These are phyloP conservation scores for Eubucco bourcierii DNA, from an alignment of 2,113 vertebrate genomes.

Conservation along the genomic window DNA sequence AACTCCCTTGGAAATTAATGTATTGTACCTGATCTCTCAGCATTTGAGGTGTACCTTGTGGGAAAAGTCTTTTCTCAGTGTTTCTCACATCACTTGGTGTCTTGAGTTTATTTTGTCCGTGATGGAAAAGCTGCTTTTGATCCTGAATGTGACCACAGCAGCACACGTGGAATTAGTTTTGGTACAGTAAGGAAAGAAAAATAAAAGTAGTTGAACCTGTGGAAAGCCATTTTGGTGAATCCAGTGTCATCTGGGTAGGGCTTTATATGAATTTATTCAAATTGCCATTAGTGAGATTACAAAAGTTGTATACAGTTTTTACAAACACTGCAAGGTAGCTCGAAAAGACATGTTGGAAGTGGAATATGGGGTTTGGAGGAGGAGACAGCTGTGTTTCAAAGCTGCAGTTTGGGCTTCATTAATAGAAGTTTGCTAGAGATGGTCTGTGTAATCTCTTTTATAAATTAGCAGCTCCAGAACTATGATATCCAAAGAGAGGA, in stretches of 20 bases:
- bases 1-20: background rate
- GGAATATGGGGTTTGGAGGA: background rate
- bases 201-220: background rate
- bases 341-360: accelerated
- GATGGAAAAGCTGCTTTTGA: background rate
- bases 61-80: background rate
- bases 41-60: background rate
- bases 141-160: background rate
- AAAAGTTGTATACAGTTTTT: background rate
- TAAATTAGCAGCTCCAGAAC: background rate
- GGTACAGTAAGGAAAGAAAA: background rate
- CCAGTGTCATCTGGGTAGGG: background rate
- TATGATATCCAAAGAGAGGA: background rate
- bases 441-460: background rate
- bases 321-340: background rate
- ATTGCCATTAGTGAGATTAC: background rate
- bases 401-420: background rate
- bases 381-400: background rate
- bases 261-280: background rate
- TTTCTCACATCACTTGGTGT: background rate
- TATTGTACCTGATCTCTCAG: background rate
- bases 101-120: background rate
- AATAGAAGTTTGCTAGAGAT: background rate
- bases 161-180: background rate
- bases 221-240: background rate